Evolutionary conservation across 1,140 invertebrate species (phyloP), one percentile per base, ranked within the genome.

Genomic region (Sweltsa coloradensis): DNA sequence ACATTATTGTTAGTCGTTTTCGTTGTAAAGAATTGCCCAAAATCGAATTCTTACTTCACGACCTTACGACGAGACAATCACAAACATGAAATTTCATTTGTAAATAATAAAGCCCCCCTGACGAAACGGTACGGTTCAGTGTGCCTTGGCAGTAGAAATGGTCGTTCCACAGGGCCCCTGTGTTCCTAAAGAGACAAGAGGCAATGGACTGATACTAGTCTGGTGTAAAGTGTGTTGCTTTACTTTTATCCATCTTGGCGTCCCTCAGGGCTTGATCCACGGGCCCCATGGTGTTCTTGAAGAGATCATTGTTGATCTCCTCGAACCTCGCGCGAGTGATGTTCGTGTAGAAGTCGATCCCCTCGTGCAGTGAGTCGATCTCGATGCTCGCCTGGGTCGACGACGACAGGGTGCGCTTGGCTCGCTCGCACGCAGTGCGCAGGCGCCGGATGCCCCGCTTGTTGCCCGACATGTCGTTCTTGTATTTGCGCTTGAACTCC

Each of bases 251-350:
- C 42, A 81, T 47, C 57, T 80, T 80, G 9, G 80, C 76, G 61
- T 83, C 80, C 13, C 66, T 57, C 27, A 83, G 51, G 18, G 79
- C 69, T 51, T 74, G 73, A 52, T 86, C 81, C 6, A 86, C 81
- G 0, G 83, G 83, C 24, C 70, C 69, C 41, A 87, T 56, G 0
- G 83, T 85, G 1, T 71, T 67, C 61, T 65, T 65, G 60, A 83
- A 83, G 26, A 94, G 70, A 68, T 94, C 90, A 53, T 83, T 79
- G 60, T 84, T 86, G 7, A 95, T 63, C 62, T 92, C 89, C 66
- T 92, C 89, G 58, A 85, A 85, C 23, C 78, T 66, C 3, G 83
- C 82, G 41, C 83, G 65, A 1, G 79, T 79, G 14, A 87, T 74
- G 46, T 67, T 77, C 0, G 78, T 75, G 63, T 85, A 83, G 57